These are phyloP conservation scores for Ceyx cyanopectus DNA, from an alignment of 2,113 vertebrate species.

Conservation along the genomic window DNA sequence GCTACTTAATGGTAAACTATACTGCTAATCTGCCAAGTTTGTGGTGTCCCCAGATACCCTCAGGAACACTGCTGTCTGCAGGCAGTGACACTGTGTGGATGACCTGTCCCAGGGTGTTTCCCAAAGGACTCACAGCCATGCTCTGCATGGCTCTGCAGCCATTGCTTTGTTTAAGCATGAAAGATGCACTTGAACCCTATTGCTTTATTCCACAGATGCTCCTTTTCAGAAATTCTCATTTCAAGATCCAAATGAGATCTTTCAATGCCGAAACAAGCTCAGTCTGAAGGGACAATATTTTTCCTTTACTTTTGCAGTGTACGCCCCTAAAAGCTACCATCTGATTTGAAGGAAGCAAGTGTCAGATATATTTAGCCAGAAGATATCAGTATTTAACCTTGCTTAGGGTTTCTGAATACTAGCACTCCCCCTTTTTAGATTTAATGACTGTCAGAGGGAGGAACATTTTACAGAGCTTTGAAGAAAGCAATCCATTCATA, in stretches of 20 bases:
- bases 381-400: not conserved
- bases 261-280: not conserved
- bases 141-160: not conserved
- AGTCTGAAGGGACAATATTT: not conserved
- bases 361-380: not conserved
- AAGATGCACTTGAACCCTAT: not conserved
- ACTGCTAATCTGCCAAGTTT: not conserved
- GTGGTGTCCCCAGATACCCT: not conserved
- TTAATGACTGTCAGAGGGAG: not conserved
- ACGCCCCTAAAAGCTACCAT: not conserved
- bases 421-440: not conserved
- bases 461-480: not conserved
- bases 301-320: not conserved
- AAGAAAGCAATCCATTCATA: not conserved
- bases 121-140: not conserved
- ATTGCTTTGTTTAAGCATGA: not conserved
- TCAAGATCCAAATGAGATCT: not conserved
- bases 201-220: not conserved
- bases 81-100: not conserved
- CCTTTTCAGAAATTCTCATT: not conserved
- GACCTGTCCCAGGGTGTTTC: not conserved
- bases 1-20: not conserved
- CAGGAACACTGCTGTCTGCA: not conserved
- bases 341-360: not conserved
- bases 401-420: not conserved